Base-by-base conservation (phyloP, 2,113 vertebrate genomes). In the Todiramphus chloris region DNA sequence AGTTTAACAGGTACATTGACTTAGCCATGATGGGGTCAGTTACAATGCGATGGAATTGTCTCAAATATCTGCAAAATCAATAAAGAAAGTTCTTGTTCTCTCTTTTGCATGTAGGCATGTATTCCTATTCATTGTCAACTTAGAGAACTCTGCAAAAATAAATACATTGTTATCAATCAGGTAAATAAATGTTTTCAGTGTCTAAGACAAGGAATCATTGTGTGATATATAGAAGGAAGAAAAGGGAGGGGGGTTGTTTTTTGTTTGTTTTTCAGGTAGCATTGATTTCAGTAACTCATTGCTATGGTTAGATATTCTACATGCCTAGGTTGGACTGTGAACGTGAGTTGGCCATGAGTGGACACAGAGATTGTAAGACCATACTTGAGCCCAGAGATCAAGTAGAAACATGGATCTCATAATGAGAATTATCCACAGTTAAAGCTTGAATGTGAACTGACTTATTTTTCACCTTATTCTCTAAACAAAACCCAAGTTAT, bases 211-310 rank as follows among this genome's bases (percentile, higher is more conserved):
- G 18, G 18, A 83, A 46, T 60, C 35, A 23, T 15, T 2, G 0
- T 70, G 24, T 76, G 56, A 50, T 72, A 17, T 46, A 46, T 27
- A 44, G 46, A 75, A 44, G 44, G 13, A 63, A 62, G 37, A 80
- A 44, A 46, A 68, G 15, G 30, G 5, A 0, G 14, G 20, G 3
- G 0, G 1, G 35, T 20, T 48, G 37, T 11, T 19, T 43, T 24
- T 53, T 77, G 35, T 15, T 43, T 19, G 14, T 25, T 50, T 44
- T 60, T 72, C 58, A 72, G 58, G 43, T 46, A 73, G 41, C 81
- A 62, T 53, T 44, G 9, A 35, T 91, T 37, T 14, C 30, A 83
- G 41, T 70, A 56, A 53, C 20, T 50, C 11, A 20, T 56, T 74
- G 16, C 37, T 75, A 16, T 19, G 46, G 23, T 76, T 82, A 53